Percentiles rank a stretch among this genome's conserved stretches.
These are phyloP conservation scores for Tipula confusa DNA, from an alignment of 2,888 invertebrate genomes.

Conservation along the genomic window DNA sequence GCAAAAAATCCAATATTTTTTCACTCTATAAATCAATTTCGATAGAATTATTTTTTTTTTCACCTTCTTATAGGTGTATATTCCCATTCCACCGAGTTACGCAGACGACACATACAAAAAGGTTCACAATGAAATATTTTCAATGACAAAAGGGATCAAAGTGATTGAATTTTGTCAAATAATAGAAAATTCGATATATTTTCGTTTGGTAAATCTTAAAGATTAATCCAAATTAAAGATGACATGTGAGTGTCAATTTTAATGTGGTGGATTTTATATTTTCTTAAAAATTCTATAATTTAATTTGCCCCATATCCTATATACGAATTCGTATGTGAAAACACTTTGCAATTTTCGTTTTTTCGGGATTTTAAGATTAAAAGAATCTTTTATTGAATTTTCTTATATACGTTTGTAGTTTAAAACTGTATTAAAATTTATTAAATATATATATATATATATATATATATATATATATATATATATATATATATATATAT, in stretches of 20 bases:
- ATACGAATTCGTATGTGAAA: neutral
- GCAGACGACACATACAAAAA: neutral
- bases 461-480: too few species aligned
- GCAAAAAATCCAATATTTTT: neutral
- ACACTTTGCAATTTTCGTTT: neutral
- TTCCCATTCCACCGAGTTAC: neutral
- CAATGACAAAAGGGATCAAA: slow-evolving; percentile 25
- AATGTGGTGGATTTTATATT: slow-evolving; percentile 7
- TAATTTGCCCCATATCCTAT: neutral
- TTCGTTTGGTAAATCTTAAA: neutral
- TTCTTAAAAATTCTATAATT: neutral
- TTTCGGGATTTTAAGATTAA: neutral
- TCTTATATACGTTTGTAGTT: neutral
- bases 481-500: too few species aligned
- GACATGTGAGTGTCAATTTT: slow-evolving; percentile 25
- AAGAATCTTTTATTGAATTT: slow-evolving; percentile 14
- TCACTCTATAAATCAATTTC: neutral
- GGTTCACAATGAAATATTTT: neutral
- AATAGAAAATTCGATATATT: neutral
- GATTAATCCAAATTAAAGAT: slow-evolving; percentile 6
- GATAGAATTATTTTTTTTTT: neutral
- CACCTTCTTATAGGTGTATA: neutral
- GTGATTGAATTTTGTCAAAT: slow-evolving; percentile 25
- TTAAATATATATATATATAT: too few species aligned
- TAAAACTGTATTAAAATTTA: neutral